Percentiles rank a stretch among this genome's conserved stretches.
Evolutionary conservation across 92 coral and sea anemone genomes (phyloP).

Genomic region (Porites lobata): DNA sequence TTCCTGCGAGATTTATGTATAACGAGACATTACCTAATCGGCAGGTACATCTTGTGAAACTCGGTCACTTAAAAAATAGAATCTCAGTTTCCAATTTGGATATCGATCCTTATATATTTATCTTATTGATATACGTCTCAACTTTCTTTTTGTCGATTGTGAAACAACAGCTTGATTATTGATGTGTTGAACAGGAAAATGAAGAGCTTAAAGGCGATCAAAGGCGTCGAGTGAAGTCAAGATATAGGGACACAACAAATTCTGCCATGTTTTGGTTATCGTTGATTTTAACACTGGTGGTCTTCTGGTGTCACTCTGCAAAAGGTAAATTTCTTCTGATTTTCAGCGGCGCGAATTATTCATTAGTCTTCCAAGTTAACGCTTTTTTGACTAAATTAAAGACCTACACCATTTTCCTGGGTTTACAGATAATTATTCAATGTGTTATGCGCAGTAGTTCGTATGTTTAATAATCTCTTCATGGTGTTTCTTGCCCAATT

Average conservation of each 20-base stretch:
- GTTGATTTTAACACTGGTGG: constrained; percentile 31
- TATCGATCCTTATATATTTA: neutral
- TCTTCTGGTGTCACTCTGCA: constrained; percentile 38
- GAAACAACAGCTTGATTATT: neutral
- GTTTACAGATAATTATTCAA: neutral
- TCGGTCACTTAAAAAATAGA: neutral
- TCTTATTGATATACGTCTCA: neutral
- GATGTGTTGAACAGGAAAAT: constrained; percentile 20
- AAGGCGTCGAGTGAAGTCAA: neutral
- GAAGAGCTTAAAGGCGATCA: constrained; percentile 4
- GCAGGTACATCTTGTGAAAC: constrained; percentile 26
- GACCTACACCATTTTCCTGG: neutral
- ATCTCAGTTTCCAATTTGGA: neutral
- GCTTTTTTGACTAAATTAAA: neutral
- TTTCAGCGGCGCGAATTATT: neutral
- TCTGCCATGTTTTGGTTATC: constrained; percentile 46
- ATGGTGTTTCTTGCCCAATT: too few species aligned
- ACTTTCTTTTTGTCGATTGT: neutral
- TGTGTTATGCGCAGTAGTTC: too few species aligned
- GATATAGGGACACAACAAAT: neutral
- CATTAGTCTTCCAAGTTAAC: neutral
- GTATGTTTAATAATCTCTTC: too few species aligned
- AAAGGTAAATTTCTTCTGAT: constrained; percentile 33
- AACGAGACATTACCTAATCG: constrained; percentile 56
- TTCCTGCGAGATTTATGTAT: constrained; percentile 7